These are phyloP conservation scores for Condylura cristata DNA, from an alignment of 2,113 vertebrate genomes.

Conservation along the genomic window DNA sequence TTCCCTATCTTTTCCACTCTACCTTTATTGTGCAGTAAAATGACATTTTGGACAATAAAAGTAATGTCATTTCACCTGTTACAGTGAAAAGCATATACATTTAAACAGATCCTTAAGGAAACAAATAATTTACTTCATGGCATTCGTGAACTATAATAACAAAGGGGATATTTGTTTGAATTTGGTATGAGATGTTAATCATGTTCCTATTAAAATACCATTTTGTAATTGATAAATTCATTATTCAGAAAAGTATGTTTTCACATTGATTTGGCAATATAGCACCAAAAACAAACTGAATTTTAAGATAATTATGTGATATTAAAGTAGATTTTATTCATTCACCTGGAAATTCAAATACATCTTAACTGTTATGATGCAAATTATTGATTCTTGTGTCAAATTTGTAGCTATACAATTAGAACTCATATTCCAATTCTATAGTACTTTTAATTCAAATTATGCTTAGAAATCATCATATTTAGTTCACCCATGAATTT, in stretches of 20 bases:
- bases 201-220: background rate
- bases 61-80: background rate
- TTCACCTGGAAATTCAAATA: constrained; percentile 12
- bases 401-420: background rate
- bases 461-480: background rate
- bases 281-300: background rate
- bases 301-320: background rate
- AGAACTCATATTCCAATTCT: background rate
- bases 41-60: background rate
- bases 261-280: background rate
- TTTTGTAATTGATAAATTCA: background rate
- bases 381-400: background rate
- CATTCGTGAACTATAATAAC: background rate
- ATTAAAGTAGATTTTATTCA: background rate
- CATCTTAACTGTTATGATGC: background rate
- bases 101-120: background rate
- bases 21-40: background rate
- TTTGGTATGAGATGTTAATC: background rate
- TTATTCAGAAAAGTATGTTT: background rate
- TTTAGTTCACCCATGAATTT: background rate
- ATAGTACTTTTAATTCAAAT: constrained; percentile 6
- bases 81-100: background rate
- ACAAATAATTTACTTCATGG: constrained; percentile 34
- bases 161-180: background rate
- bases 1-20: background rate